Percentiles rank a stretch among this genome's conserved stretches.
Conservation (phyloP, 2,797 vertebrate genomes). For the Urocyon cinereoargenteus region DNA sequence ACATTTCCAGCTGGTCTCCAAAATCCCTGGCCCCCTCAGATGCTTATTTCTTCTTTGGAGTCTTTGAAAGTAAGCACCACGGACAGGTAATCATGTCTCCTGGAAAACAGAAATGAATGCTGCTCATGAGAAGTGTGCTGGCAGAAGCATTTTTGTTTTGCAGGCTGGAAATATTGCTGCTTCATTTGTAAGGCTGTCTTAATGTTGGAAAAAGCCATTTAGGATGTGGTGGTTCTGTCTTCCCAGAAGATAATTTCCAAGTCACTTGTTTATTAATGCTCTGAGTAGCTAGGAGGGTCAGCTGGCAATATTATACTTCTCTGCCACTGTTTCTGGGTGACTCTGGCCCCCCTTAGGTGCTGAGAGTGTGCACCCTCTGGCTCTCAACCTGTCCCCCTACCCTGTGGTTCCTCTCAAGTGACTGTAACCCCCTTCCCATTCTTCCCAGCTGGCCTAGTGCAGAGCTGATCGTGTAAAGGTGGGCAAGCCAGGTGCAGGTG, state of each 20-base stretch:
- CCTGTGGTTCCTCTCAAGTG: not conserved
- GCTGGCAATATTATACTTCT: not conserved
- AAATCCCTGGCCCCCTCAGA: not conserved
- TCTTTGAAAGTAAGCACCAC: slow-evolving; percentile 55
- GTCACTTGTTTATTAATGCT: slow-evolving; percentile 64
- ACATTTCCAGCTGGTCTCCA: not conserved
- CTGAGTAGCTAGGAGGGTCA: slow-evolving; percentile 47
- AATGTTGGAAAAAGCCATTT: slow-evolving; percentile 17
- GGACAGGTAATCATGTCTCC: slow-evolving; percentile 66
- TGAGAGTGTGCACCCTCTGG: not conserved
- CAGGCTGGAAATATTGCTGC: slow-evolving; percentile 22
- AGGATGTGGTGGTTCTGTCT: slow-evolving; percentile 62
- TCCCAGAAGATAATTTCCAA: slow-evolving; percentile 70
- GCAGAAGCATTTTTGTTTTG: slow-evolving; percentile 59
- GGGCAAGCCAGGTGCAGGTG: not conserved
- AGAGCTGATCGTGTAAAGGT: not conserved
- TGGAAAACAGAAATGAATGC: slow-evolving; percentile 25
- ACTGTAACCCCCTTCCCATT: not conserved
- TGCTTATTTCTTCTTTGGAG: slow-evolving; percentile 31
- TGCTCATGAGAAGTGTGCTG: slow-evolving; percentile 35
- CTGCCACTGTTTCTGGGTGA: not conserved
- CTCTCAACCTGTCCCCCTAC: not conserved
- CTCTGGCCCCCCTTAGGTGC: not conserved
- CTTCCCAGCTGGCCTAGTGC: not conserved
- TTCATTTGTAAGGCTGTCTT: slow-evolving; percentile 47